Base-by-base conservation (phyloP, 2,888 invertebrate species). In the Nomada lathburiana region DNA sequence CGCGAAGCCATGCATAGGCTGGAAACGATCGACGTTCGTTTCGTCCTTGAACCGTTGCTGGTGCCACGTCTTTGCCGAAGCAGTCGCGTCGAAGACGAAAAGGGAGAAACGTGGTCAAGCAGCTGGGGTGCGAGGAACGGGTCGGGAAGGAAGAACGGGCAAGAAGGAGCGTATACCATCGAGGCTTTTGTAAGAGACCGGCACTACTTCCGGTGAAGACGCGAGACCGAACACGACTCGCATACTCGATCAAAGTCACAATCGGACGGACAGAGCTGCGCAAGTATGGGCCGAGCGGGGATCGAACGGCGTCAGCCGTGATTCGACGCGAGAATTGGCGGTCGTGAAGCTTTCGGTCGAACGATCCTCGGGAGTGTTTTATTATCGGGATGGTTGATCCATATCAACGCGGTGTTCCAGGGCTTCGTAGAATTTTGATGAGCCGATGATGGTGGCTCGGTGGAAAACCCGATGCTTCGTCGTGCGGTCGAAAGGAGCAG, bases 181-280 rank as follows among this genome's bases (percentile, higher is more conserved):
- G 79, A 18, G 50, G 83, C 89, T 88, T 88, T 88, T 88, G 84
- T 88, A 59, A 71, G 60, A 72, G 79, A 67, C 86, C 82, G 84
- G 72, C 81, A 67, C 75, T 80, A 89, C 88, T 89, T 89, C 90
- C 89, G 88, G 90, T 69, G 89, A 77, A 52, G 81, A 85, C 86
- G 80, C 83, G 64, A 84, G 60, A 59, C 62, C 72, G 76, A 57
- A 86, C 88, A 65, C 80, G 86, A 74, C 82, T 83, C 69, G 89
- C 87, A 90, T 89, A 82, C 67, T 59, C 80, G 82, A 88, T 88
- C 55, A 68, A 18, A 57, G 69, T 36, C 9, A 36, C 9, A 36
- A 36, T 36, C 57, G 47, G 52, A 36, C 60, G 18, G 18, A 26
- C 60, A 11, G 65, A 18, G 70, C 23, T 42, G 70, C 11, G 29